Conservation (phyloP, 2,888 invertebrate genomes). For the Trisateles emortualis region DNA sequence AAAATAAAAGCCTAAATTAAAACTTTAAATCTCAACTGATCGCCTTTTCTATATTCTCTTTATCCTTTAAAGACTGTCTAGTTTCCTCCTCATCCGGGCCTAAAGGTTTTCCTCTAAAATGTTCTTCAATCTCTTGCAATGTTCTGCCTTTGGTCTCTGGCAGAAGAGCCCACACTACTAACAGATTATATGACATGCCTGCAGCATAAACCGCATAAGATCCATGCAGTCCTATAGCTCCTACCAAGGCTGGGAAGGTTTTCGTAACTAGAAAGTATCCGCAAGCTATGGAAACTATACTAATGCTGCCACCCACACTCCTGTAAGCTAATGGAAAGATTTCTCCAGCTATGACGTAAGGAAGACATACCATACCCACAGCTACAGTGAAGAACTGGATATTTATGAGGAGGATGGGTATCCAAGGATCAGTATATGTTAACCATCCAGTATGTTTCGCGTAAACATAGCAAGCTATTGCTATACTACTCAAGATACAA, state of each 20-base stretch:
- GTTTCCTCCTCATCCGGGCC: slow-evolving; percentile 49
- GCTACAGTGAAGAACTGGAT: slow-evolving; percentile 82
- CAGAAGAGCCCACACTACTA: slow-evolving; percentile 81
- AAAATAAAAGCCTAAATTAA: too few species aligned
- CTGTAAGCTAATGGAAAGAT: slow-evolving; percentile 87
- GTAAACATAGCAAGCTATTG: slow-evolving; percentile 74
- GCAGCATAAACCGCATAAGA: slow-evolving; percentile 86
- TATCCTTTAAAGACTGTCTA: slow-evolving; percentile 29
- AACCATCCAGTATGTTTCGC: slow-evolving; percentile 48
- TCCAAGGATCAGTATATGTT: slow-evolving; percentile 62
- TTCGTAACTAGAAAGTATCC: slow-evolving; percentile 88
- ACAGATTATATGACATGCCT: slow-evolving; percentile 74
- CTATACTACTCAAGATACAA: slow-evolving; percentile 81
- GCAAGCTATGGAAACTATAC: slow-evolving; percentile 82
- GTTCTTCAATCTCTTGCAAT: slow-evolving; percentile 88
- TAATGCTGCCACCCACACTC: slow-evolving; percentile 87
- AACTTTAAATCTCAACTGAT: slow-evolving; percentile 28
- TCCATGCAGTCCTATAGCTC: slow-evolving; percentile 74
- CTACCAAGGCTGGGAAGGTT: slow-evolving; percentile 83
- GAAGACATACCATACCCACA: slow-evolving; percentile 87
- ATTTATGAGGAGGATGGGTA: slow-evolving; percentile 76
- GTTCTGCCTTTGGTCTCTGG: slow-evolving; percentile 90
- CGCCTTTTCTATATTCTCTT: slow-evolving; percentile 28
- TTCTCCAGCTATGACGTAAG: slow-evolving; percentile 90
- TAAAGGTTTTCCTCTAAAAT: slow-evolving; percentile 63